Evolutionary conservation across 2,797 vertebrate genomes (phyloP).

Genomic region (Melanotaenia parkinsoni): DNA sequence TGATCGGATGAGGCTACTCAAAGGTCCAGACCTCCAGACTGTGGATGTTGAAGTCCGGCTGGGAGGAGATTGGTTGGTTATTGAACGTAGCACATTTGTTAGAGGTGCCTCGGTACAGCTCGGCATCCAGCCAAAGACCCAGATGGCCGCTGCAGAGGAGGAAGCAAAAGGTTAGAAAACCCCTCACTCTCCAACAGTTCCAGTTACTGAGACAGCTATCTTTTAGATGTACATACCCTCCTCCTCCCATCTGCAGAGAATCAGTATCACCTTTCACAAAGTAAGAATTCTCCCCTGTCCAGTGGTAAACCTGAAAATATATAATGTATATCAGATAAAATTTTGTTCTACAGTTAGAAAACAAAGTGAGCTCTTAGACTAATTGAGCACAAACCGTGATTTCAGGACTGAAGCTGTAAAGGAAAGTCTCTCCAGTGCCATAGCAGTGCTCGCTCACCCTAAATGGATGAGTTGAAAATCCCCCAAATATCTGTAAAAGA

Average conservation of each 20-base stretch:
- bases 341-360: background rate
- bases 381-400: conserved; percentile 87
- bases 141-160: conserved; percentile 86
- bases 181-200: background rate
- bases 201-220: background rate
- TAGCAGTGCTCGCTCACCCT: conserved; percentile 96
- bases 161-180: background rate
- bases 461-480: conserved; percentile 96
- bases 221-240: conserved; percentile 85
- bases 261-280: conserved; percentile 96
- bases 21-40: conserved; percentile 95
- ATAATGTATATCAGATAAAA: background rate
- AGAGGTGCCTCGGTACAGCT: conserved; percentile 94
- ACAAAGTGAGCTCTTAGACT: background rate
- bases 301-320: conserved; percentile 89
- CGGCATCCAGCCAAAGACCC: conserved; percentile 96
- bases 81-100: conserved; percentile 95
- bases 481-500: conserved; percentile 89
- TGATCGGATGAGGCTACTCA: conserved; percentile 67
- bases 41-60: conserved; percentile 97
- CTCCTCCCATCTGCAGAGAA: conserved; percentile 96
- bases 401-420: conserved; percentile 95
- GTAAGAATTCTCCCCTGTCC: conserved; percentile 98
- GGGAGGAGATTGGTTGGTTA: conserved; percentile 92
- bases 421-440: conserved; percentile 97